Percentiles rank a stretch among this genome's conserved stretches.
These are phyloP conservation scores for Platycheirus albimanus DNA, from an alignment of 2,888 invertebrate genomes.

Conservation along the genomic window DNA sequence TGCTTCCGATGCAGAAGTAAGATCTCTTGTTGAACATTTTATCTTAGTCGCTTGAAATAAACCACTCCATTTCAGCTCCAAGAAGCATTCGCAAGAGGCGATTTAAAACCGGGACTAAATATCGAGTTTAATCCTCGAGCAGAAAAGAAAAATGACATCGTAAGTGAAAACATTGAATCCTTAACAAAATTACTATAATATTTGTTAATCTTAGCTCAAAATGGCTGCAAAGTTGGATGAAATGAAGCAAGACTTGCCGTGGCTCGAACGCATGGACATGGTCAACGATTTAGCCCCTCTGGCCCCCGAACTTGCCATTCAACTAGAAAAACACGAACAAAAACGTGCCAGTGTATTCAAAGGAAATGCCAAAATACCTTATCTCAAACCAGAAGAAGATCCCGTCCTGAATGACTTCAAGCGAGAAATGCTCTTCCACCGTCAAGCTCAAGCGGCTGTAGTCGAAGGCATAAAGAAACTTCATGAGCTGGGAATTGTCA, in stretches of 20 bases:
- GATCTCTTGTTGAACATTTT: too few relatives aligned
- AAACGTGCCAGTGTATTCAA: slow-evolving; percentile 86
- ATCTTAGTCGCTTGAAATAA: slow-evolving; percentile 2
- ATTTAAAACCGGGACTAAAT: slow-evolving; percentile 93
- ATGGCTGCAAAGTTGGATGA: slow-evolving; percentile 89
- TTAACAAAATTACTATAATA: too few relatives aligned
- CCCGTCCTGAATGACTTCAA: slow-evolving; percentile 95
- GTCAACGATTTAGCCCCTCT: slow-evolving; percentile 90
- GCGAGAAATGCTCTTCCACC: slow-evolving; percentile 93
- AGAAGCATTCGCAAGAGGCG: slow-evolving; percentile 93
- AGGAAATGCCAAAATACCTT: slow-evolving; percentile 88
- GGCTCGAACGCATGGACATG: slow-evolving; percentile 94
- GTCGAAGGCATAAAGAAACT: slow-evolving; percentile 90
- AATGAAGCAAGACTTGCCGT: slow-evolving; percentile 89
- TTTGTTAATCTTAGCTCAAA: slow-evolving; percentile 75
- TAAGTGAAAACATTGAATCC: slow-evolving; percentile 85
- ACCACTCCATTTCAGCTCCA: slow-evolving; percentile 87
- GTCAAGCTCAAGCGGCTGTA: slow-evolving; percentile 94
- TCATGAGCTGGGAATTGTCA: slow-evolving; percentile 89
- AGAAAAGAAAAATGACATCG: slow-evolving; percentile 88
- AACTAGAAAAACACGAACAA: slow-evolving; percentile 89
- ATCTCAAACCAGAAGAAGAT: slow-evolving; percentile 87
- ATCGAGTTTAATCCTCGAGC: slow-evolving; percentile 85
- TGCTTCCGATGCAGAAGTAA: slow-evolving; percentile 63
- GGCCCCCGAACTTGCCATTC: slow-evolving; percentile 92